Base-by-base conservation (phyloP, 2,888 invertebrate species). In the Acronicta aceris region DNA sequence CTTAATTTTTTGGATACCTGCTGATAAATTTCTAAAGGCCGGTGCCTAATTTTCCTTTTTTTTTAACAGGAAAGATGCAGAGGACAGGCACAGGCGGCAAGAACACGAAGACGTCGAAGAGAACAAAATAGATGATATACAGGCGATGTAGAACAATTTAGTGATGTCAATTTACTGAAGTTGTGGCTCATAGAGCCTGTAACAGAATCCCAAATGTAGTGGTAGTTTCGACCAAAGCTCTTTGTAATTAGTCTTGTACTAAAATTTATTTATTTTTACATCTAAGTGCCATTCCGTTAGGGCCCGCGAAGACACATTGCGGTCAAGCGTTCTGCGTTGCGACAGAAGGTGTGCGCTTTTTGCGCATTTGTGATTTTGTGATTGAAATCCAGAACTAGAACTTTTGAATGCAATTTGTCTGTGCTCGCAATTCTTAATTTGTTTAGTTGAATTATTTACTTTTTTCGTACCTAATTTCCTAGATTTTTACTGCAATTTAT, bases 211-310 rank as follows among this genome's bases (percentile, higher is more conserved):
- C 89, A 92, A 91, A 91, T 88, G 88, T 93, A 94, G 93, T 82
- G 82, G 88, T 93, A 93, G 92, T 88, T 88, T 85, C 91, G 87
- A 93, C 94, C 94, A 94, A 94, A 94, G 94, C 88, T 92, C 87
- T 85, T 74, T 66, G 55, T 76, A 85, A 86, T 86, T 89, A 90
- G 80, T 77, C 71, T 74, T 70, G 52, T 73, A 65, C 59, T 75
- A 59, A 77, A 67, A 76, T 66, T 73, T 82, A 85, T 85, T 79
- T 88, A 83, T 81, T 82, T 81, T 80, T 78, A 76, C 67, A 72
- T 78, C 74, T 87, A 83, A 84, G 88, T 88, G 88, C 88, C 88
- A 88, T 76, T 57, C 71, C 25, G 45, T 61, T 71, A 54, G 47
- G 36, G 46, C 50, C 17, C 15, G 53, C 27, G 56, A 17, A 54